Conservation (phyloP, 2,888 invertebrate genomes). For the Mylabris sibirica region DNA sequence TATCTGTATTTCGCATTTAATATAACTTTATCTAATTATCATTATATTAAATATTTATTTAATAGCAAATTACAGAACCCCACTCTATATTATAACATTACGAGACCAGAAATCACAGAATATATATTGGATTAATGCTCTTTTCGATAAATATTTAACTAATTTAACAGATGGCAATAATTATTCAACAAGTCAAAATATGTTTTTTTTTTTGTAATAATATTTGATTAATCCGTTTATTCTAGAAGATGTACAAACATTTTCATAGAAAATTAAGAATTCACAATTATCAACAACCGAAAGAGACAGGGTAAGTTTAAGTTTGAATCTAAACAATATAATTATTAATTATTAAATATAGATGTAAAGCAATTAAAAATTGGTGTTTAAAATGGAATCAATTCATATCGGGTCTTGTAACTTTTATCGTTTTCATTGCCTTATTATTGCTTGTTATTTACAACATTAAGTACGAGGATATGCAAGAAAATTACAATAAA, state of each 20-base stretch:
- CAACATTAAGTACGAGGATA: slow-evolving; percentile 9
- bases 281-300: neutral
- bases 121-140: neutral
- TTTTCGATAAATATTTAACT: neutral
- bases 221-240: slow-evolving; percentile 4
- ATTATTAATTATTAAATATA: neutral
- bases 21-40: too few species aligned
- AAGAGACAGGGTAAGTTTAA: slow-evolving; percentile 4
- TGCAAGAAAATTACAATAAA: neutral
- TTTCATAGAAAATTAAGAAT: slow-evolving; percentile 18
- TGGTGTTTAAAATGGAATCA: slow-evolving; percentile 26
- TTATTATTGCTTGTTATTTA: slow-evolving; percentile 19
- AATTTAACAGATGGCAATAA: neutral
- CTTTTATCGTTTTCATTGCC: slow-evolving; percentile 15
- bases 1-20: too few species aligned
- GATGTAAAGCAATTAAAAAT: slow-evolving; percentile 11
- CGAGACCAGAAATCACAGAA: neutral
- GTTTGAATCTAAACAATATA: neutral
- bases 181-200: neutral
- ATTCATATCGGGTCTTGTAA: slow-evolving; percentile 18
- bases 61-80: too few species aligned
- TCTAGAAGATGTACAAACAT: slow-evolving; percentile 11
- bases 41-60: too few species aligned
- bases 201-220: neutral
- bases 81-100: too few species aligned